These are phyloP conservation scores for Orthosia cruda DNA, from an alignment of 2,888 invertebrate species.

Conservation along the genomic window DNA sequence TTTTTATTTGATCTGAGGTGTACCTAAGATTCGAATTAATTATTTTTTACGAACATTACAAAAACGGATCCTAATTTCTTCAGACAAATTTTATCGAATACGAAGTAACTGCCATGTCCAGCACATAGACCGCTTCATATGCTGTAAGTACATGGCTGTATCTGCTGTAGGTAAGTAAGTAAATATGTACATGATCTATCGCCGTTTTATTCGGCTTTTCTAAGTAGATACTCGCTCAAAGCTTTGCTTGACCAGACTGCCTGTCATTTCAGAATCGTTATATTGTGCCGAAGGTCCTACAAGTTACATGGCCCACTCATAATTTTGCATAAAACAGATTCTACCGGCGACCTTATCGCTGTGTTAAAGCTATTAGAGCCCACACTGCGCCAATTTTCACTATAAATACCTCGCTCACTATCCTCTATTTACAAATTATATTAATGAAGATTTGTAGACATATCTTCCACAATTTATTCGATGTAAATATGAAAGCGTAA, in stretches of 20 bases:
- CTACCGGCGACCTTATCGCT: conserved; percentile 27
- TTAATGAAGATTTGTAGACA: conserved; percentile 40
- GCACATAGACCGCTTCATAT: background rate
- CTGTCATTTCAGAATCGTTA: background rate
- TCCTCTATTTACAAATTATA: conserved; percentile 20
- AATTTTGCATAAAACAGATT: background rate
- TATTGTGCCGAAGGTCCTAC: conserved; percentile 1
- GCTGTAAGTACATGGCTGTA: no score
- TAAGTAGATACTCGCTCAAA: conserved; percentile 4
- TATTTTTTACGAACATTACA: no score
- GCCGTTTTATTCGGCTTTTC: background rate
- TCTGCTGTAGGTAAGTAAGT: background rate
- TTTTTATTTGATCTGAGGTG: no score
- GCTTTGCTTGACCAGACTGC: background rate
- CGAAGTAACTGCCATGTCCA: background rate
- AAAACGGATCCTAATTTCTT: no score
- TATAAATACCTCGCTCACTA: conserved; percentile 17
- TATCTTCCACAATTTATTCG: conserved; percentile 44
- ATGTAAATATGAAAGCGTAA: conserved; percentile 41
- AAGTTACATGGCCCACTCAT: conserved; percentile 2
- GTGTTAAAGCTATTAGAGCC: conserved; percentile 58
- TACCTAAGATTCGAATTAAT: no score
- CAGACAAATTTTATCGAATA: no score
- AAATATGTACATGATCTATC: background rate
- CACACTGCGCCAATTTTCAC: conserved; percentile 31